Conservation (phyloP, 1,140 invertebrate species). For the Steinernema khuongi region DNA sequence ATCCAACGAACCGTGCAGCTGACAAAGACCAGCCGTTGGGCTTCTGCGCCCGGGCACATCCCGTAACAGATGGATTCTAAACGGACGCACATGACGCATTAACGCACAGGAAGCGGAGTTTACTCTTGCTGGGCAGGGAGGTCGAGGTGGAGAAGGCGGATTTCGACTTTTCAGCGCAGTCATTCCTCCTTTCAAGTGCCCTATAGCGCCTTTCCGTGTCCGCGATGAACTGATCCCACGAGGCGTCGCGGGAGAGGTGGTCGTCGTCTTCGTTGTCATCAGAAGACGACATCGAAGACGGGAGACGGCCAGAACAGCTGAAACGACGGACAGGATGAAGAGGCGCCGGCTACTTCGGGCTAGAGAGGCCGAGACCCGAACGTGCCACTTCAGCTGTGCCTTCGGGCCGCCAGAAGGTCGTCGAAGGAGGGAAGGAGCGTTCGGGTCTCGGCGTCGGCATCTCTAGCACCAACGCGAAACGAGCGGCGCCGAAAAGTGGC, state of each 20-base stretch:
- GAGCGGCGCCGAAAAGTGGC: too few relatives aligned
- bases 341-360: neutral
- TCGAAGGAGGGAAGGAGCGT: too few relatives aligned
- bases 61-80: conserved; percentile 9
- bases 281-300: conserved; percentile 13
- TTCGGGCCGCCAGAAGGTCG: too few relatives aligned
- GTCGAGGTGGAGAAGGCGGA: neutral
- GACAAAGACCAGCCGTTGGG: neutral
- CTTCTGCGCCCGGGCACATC: neutral
- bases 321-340: too few relatives aligned
- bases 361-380: too few relatives aligned
- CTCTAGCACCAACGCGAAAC: too few relatives aligned
- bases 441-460: too few relatives aligned
- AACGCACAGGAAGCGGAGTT: neutral
- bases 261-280: conserved; percentile 15
- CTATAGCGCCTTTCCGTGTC: neutral
- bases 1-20: conserved; percentile 3
- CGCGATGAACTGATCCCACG: neutral
- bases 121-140: conserved; percentile 4
- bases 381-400: too few relatives aligned
- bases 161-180: neutral
- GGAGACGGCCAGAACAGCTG: neutral
- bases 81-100: too few relatives aligned
- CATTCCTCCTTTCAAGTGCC: neutral
- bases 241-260: neutral